Evolutionary conservation across 2,113 vertebrate species (phyloP), one percentile per base, ranked within the genome.

Genomic region (Syngnathus scovelli): DNA sequence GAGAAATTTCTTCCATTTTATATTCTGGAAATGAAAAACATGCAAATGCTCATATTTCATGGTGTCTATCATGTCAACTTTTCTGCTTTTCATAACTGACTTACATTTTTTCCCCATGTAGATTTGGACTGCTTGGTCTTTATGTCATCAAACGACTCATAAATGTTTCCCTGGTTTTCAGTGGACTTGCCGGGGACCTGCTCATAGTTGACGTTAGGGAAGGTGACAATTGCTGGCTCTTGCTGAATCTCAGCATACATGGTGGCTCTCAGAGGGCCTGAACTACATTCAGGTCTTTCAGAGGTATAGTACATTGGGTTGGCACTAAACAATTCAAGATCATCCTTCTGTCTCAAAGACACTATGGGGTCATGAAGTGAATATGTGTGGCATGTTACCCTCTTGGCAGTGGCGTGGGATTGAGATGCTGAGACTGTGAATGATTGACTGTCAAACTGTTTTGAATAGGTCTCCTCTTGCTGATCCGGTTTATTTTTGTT

Each of bases 171-270:
- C 1, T 69, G 77, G 49, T 6, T 44, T n/a, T 62, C 8, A 3
- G 64, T 41, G 18, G 63, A 41, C 46, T 79, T 64, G 10, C 60
- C 67, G 0, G 84, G 84, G 59, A 91, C 82, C 64, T 65, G 80
- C 69, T 90, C 87, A 0, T 90, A 92, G 7, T 82, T 86, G 76
- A 86, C 55, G 16, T 89, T 86, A 0, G 64, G 38, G 1, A 38
- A 55, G 1, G 39, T 61, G 6, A 21, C 9, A 1, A 59, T 16
- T 0, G n/a, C 13, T 0, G 65, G 38, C 36, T 68, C 68, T 5
- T 9, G 44, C 7, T 87, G 70, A 13, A 92, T 78, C 69, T 90
- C 78, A 4, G 90, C 83, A 0, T 92, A 92, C 33, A 44, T 66
- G 15, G 0, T 4, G 2, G 59, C 56, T 1, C 15, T 63, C 61